These are phyloP conservation scores for Allophyes oxyacanthae DNA, from an alignment of 2,888 invertebrate genomes.

Conservation along the genomic window DNA sequence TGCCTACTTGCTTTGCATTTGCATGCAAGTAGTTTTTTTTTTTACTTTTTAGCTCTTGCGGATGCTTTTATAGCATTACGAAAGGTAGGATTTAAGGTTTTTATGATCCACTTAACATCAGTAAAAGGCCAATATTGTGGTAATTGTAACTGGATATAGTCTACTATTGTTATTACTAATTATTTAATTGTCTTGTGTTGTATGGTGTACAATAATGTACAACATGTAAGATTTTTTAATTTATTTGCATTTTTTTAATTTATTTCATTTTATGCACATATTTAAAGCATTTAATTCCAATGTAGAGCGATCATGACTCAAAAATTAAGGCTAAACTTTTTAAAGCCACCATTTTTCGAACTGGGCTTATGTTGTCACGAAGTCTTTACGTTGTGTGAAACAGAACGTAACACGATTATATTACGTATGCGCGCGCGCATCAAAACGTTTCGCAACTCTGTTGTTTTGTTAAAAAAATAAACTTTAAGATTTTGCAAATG, in stretches of 20 bases:
- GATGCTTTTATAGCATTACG: neutral
- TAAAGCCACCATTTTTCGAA: constrained; percentile 13
- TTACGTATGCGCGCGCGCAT: constrained; percentile 54
- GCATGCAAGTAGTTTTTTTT: constrained; percentile 20
- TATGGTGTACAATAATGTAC: no score
- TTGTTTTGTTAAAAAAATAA: constrained; percentile 54
- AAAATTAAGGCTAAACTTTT: constrained; percentile 40
- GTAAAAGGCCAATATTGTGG: no score
- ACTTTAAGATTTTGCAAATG: constrained; percentile 54
- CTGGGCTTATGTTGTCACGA: constrained; percentile 39
- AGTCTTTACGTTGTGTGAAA: constrained; percentile 52
- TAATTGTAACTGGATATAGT: no score
- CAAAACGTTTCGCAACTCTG: constrained; percentile 44
- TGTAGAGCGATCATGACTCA: constrained; percentile 8
- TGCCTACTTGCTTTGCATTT: constrained; percentile 14
- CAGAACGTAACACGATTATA: constrained; percentile 63
- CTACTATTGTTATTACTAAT: no score
- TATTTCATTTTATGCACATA: neutral
- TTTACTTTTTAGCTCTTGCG: constrained; percentile 24
- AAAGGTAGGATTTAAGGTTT: no score
- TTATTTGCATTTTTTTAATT: neutral
- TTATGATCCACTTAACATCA: no score
- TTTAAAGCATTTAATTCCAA: neutral
- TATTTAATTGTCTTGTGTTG: no score
- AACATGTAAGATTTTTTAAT: no score